phyloP scores from a whole-genome alignment of 2,888 invertebrate species.

The Orthosia gracilis region DNA sequence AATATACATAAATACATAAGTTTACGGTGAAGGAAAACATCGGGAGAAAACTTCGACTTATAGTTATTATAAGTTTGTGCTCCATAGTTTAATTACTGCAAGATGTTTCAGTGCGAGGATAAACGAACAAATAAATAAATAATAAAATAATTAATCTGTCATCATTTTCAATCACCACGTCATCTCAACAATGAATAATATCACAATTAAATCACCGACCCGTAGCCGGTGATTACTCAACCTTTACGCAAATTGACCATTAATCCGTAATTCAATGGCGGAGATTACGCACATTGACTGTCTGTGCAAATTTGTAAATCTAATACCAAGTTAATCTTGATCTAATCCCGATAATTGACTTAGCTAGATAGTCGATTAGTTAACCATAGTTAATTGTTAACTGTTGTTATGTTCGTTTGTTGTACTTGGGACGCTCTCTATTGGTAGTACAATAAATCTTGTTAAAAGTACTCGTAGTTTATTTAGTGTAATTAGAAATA shows the following conservation, averaged over 20 bases:
- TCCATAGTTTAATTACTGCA: too few species aligned
- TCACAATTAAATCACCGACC: constrained; percentile 32
- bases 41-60: too few species aligned
- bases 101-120: too few species aligned
- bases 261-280: constrained; percentile 65
- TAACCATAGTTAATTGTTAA: constrained; percentile 43
- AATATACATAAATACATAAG: too few species aligned
- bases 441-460: background rate
- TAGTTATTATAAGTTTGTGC: too few species aligned
- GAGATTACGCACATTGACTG: constrained; percentile 51
- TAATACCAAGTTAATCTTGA: constrained; percentile 61
- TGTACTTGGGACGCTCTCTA: background rate
- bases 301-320: constrained; percentile 56
- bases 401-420: constrained; percentile 14
- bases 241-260: constrained; percentile 59
- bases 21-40: too few species aligned
- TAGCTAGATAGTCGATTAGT: constrained; percentile 52
- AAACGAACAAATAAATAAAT: too few species aligned
- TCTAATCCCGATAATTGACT: constrained; percentile 67
- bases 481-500: background rate
- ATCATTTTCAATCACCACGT: constrained; percentile 12
- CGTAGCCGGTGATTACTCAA: constrained; percentile 39
- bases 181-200: constrained; percentile 18
- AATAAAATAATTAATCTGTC: too few species aligned
- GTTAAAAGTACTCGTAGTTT: too few species aligned